A percentile compares a stretch with the other conserved stretches of the same genome.
These are phyloP conservation scores for Pseudorasbora parva DNA, from an alignment of 2,113 vertebrate genomes.

Conservation along the genomic window DNA sequence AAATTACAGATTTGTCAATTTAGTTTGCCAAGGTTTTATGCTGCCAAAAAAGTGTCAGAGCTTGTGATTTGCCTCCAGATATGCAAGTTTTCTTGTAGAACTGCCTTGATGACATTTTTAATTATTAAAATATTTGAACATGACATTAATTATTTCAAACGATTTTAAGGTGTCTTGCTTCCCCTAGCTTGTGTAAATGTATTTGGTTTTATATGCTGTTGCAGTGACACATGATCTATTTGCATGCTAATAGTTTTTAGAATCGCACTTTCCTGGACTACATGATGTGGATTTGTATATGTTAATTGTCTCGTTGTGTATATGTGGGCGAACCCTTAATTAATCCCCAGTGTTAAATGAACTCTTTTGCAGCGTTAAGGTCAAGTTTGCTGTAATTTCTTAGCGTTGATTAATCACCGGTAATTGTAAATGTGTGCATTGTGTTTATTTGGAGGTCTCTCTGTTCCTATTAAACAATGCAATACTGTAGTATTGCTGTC, in stretches of 20 bases:
- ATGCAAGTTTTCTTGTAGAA: neutral
- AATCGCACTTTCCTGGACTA: neutral
- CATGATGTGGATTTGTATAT: neutral
- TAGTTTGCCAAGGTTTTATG: neutral
- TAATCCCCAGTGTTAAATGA: constrained; percentile 2
- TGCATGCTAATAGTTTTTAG: neutral
- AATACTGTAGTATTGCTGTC: neutral
- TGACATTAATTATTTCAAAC: neutral
- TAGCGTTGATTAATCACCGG: neutral
- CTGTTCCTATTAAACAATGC: constrained; percentile 48
- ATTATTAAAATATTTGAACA: neutral
- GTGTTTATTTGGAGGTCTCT: neutral
- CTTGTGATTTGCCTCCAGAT: neutral
- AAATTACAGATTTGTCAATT: neutral
- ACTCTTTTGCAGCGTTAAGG: neutral
- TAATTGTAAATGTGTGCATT: neutral
- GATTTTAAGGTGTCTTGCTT: neutral
- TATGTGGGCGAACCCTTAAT: neutral
- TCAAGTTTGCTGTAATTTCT: constrained; percentile 4
- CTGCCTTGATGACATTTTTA: neutral
- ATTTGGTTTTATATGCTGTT: neutral
- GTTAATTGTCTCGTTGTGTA: neutral
- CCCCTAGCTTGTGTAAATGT: neutral
- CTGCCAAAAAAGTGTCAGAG: neutral
- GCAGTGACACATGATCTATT: neutral